These are phyloP conservation scores for Anas bernieri DNA, from an alignment of 2,797 vertebrate genomes.

Conservation along the genomic window DNA sequence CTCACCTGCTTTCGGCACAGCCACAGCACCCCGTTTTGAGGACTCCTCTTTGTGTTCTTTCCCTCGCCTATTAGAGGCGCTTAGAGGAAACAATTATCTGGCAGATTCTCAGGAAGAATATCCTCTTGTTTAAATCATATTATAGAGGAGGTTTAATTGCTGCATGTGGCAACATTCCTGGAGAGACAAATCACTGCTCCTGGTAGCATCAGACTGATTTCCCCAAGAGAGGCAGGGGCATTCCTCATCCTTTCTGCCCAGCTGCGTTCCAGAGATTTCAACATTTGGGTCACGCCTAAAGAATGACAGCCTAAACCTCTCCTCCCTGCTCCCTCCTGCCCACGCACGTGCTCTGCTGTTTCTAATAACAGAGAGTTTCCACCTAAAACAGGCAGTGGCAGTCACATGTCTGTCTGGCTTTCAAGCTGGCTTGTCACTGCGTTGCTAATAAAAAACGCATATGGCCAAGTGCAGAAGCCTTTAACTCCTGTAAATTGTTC, in stretches of 20 bases:
- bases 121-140: neutral
- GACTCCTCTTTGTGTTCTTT: neutral
- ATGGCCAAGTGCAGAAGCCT: neutral
- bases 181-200: conserved; percentile 31
- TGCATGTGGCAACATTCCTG: conserved; percentile 62
- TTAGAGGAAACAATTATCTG: conserved; percentile 14
- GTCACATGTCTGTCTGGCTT: neutral
- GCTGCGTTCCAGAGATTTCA: conserved; percentile 33
- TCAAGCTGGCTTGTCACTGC: neutral
- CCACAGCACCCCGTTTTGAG: neutral
- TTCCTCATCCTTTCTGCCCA: neutral
- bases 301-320: conserved; percentile 2
- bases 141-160: conserved; percentile 33
- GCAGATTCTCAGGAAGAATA: neutral
- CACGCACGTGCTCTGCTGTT: neutral
- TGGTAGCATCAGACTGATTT: neutral
- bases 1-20: neutral
- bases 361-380: neutral
- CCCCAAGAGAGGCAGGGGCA: neutral
- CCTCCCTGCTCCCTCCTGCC: neutral
- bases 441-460: neutral
- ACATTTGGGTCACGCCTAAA: conserved; percentile 6
- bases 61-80: neutral
- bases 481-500: neutral
- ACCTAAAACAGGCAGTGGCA: neutral